These are phyloP conservation scores for Caenorhabditis briggsae DNA, from an alignment of 1,140 invertebrate species.

Conservation along the genomic window DNA sequence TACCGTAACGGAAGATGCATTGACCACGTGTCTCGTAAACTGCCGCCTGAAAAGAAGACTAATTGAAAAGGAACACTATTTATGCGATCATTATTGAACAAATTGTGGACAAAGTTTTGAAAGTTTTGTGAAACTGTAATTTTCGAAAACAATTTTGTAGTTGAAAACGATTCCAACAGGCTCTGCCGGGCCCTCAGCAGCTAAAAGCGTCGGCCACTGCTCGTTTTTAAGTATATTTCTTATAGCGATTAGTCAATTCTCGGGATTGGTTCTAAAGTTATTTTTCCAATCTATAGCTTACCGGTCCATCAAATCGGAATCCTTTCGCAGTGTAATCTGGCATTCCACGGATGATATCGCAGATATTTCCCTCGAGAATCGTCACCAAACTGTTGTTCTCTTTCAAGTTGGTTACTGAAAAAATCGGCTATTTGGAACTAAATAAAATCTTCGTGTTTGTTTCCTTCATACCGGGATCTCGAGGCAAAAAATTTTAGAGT, in stretches of 20 bases:
- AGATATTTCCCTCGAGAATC: slow-evolving; percentile 78
- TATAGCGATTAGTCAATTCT: too few species aligned
- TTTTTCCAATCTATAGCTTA: neutral
- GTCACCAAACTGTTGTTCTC: slow-evolving; percentile 79
- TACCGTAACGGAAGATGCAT: slow-evolving; percentile 78
- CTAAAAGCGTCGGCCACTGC: too few species aligned
- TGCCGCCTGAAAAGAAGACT: slow-evolving; percentile 62
- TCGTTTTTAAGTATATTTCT: too few species aligned
- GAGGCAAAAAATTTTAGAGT: too few species aligned
- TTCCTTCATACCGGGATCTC: too few species aligned
- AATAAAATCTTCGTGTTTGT: too few species aligned
- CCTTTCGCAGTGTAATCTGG: slow-evolving; percentile 72
- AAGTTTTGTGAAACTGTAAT: neutral
- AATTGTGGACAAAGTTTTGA: neutral
- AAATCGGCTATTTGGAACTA: too few species aligned
- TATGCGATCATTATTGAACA: too few species aligned
- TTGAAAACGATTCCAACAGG: too few species aligned
- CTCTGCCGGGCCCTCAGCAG: too few species aligned
- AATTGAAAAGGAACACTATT: too few species aligned
- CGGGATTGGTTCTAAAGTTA: too few species aligned
- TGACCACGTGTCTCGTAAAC: slow-evolving; percentile 75
- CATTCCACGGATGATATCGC: slow-evolving; percentile 75
- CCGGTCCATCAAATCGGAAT: slow-evolving; percentile 72
- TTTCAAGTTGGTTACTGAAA: slow-evolving; percentile 76
- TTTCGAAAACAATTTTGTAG: neutral